Conservation (phyloP, 2,113 vertebrate genomes). For the Dascyllus trimaculatus region DNA sequence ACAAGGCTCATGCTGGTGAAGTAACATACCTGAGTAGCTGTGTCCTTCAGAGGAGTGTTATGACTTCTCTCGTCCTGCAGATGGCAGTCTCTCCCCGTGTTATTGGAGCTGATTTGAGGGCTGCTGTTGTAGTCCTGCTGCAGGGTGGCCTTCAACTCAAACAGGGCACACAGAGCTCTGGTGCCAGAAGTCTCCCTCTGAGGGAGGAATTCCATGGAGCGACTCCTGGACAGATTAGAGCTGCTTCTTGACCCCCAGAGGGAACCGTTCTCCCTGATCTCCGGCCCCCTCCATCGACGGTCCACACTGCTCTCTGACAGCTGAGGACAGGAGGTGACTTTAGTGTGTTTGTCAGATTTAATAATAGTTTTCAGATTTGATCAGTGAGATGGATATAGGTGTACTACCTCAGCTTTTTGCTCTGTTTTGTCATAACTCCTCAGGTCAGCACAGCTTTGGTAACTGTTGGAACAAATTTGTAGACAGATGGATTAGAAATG, state of each 20-base stretch:
- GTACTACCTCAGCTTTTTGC: constrained; percentile 78
- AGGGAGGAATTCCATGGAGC: constrained; percentile 76
- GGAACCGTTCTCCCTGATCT: constrained; percentile 13
- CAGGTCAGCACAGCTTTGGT: constrained; percentile 83
- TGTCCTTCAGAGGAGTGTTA: constrained; percentile 38
- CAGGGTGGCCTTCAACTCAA: constrained; percentile 76
- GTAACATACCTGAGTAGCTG: constrained; percentile 58
- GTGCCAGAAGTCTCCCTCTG: constrained; percentile 44
- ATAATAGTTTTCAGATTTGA: background rate
- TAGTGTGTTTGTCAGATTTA: background rate
- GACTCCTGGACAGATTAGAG: constrained; percentile 59
- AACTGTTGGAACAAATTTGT: constrained; percentile 79
- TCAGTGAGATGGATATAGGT: background rate
- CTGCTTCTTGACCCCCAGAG: constrained; percentile 6
- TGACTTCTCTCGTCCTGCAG: constrained; percentile 57
- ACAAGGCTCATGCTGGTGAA: background rate
- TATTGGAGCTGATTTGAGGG: constrained; percentile 20
- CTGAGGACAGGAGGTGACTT: constrained; percentile 22
- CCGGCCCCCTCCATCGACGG: constrained; percentile 31
- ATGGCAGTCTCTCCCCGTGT: constrained; percentile 42
- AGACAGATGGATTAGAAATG: background rate
- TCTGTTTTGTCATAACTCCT: constrained; percentile 59
- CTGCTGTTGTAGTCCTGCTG: constrained; percentile 57
- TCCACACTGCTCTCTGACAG: constrained; percentile 51
- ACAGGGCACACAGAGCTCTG: constrained; percentile 76